Conservation (phyloP, 2,797 vertebrate species). For the Cryptoprocta ferox region DNA sequence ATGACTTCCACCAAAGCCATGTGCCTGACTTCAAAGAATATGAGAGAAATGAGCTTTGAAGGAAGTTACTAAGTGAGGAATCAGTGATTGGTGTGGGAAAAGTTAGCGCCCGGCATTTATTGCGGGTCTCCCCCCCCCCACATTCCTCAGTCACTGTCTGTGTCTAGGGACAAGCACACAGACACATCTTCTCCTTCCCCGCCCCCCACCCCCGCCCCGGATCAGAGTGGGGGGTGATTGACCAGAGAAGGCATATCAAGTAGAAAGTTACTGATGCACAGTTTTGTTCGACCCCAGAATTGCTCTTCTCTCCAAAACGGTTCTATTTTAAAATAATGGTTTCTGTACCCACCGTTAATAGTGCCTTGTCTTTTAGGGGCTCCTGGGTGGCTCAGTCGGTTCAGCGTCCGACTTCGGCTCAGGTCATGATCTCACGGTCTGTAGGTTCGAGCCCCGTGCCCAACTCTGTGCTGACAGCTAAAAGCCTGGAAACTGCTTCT, state of each 20-base stretch:
- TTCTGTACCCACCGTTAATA: neutral
- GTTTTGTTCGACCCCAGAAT: neutral
- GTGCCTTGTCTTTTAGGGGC: neutral
- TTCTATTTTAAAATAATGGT: neutral
- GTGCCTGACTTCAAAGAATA: neutral
- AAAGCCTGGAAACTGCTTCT: too few species aligned
- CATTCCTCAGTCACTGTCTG: neutral
- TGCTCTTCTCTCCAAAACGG: neutral
- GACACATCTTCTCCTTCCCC: neutral
- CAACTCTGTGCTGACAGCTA: too few species aligned
- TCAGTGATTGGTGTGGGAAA: neutral
- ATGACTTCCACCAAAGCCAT: neutral
- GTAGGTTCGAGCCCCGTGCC: too few species aligned
- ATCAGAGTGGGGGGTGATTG: neutral
- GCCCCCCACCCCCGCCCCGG: rapidly evolving
- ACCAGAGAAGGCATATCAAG: neutral
- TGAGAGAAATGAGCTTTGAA: neutral
- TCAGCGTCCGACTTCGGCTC: too few species aligned
- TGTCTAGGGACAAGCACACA: neutral
- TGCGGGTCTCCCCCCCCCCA: neutral
- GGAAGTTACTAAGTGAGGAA: neutral
- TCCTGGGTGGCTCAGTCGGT: too few species aligned
- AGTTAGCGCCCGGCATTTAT: neutral
- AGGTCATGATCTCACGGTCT: too few species aligned
- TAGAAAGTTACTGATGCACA: neutral